phyloP scores from a whole-genome alignment of 2,888 invertebrate genomes.

The Chesias legatella region DNA sequence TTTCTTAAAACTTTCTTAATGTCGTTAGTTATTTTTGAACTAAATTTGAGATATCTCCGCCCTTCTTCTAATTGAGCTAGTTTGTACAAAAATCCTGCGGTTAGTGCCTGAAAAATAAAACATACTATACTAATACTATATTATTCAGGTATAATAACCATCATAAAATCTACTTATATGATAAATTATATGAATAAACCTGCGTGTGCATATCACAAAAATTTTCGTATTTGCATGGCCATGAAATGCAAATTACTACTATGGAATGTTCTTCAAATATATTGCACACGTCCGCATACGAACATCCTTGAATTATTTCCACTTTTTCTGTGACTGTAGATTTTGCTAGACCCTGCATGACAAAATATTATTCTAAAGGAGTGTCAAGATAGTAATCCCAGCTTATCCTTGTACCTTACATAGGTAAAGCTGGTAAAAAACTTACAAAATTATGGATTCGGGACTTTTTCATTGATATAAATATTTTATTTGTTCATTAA shows the following conservation, averaged over 20 bases:
- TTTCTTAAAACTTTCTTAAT: slow-evolving; percentile 57
- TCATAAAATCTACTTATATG: neutral
- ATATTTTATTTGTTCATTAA: no score
- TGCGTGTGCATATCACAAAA: slow-evolving; percentile 48
- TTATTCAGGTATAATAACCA: neutral
- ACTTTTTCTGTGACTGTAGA: slow-evolving; percentile 48
- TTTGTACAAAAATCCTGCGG: slow-evolving; percentile 51
- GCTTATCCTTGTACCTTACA: no score
- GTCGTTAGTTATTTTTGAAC: slow-evolving; percentile 60
- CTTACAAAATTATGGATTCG: no score
- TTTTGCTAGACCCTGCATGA: slow-evolving; percentile 50
- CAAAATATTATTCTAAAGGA: slow-evolving; percentile 1
- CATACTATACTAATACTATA: neutral
- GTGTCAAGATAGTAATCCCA: no score
- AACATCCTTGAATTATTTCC: slow-evolving; percentile 57
- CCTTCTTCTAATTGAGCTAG: slow-evolving; percentile 62
- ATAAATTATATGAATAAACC: slow-evolving; percentile 31
- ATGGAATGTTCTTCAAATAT: slow-evolving; percentile 61
- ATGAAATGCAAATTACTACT: slow-evolving; percentile 50
- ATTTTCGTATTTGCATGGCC: slow-evolving; percentile 51
- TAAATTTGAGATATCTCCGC: slow-evolving; percentile 60
- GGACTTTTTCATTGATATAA: no score
- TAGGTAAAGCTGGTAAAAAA: no score
- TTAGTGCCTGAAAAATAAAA: slow-evolving; percentile 47
- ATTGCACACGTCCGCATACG: slow-evolving; percentile 63